Percentiles rank a stretch among this genome's conserved stretches.
Evolutionary conservation across 2,113 vertebrate genomes (phyloP).

Genomic region (Hippocampus zosterae): DNA sequence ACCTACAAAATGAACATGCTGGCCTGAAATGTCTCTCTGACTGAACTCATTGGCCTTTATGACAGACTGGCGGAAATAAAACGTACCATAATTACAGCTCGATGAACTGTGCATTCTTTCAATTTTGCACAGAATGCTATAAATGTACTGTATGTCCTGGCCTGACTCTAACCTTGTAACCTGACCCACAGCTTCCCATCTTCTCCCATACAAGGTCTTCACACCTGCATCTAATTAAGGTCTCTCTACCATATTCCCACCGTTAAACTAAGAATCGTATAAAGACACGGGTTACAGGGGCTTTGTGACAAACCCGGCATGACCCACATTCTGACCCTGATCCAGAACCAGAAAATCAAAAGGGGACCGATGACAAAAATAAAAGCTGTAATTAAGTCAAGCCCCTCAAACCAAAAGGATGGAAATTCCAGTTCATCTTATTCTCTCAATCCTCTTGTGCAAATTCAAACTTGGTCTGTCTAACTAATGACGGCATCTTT

Average conservation of each 20-base stretch:
- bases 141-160: neutral
- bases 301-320: conserved; percentile 50
- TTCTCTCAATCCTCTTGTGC: conserved; percentile 17
- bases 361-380: conserved; percentile 47
- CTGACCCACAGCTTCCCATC: conserved; percentile 26
- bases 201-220: conserved; percentile 34
- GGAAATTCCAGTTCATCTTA: conserved; percentile 17
- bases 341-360: conserved; percentile 55
- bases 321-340: conserved; percentile 43
- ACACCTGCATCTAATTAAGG: conserved; percentile 59
- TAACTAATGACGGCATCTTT: conserved; percentile 41
- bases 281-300: conserved; percentile 28
- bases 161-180: conserved; percentile 25
- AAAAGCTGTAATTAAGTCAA: conserved; percentile 44
- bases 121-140: conserved; percentile 13
- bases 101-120: neutral
- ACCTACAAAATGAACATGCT: conserved; percentile 35
- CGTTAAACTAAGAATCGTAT: conserved; percentile 38
- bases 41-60: conserved; percentile 32
- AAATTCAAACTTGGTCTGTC: conserved; percentile 30
- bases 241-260: conserved; percentile 44
- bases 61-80: conserved; percentile 9
- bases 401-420: conserved; percentile 22
- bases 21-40: conserved; percentile 25
- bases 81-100: neutral